Conservation (phyloP, 2,113 vertebrate species). For the Scatophagus argus region DNA sequence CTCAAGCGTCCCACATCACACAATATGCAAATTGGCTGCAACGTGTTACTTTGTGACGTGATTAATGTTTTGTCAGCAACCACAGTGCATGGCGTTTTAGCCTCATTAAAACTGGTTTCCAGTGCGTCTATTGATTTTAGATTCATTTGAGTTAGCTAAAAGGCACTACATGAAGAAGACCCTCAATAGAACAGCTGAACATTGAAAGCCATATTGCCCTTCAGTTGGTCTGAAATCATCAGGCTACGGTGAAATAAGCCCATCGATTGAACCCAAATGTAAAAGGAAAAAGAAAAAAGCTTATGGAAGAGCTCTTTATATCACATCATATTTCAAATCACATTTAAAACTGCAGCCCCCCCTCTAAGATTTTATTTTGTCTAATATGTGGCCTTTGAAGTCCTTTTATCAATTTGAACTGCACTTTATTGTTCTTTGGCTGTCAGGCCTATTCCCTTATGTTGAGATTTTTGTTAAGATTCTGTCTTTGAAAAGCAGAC, state of each 20-base stretch:
- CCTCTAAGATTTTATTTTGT: no score
- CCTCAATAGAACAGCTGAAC: neutral
- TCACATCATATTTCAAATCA: neutral
- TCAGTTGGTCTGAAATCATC: neutral
- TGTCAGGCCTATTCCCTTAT: neutral
- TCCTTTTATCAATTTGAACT: no score
- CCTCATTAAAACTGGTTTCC: slow-evolving; percentile 13
- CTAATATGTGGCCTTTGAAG: neutral
- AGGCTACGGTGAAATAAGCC: neutral
- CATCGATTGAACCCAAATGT: neutral
- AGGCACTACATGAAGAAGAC: neutral
- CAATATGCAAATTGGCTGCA: neutral
- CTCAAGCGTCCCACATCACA: neutral
- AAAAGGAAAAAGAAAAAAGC: neutral
- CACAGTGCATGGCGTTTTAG: neutral
- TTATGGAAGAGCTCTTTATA: neutral
- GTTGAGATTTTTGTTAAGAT: neutral
- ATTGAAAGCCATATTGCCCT: neutral
- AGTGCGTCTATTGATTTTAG: slow-evolving; percentile 1
- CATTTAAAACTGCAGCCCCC: neutral
- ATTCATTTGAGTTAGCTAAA: slow-evolving; percentile 10
- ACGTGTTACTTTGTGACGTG: neutral
- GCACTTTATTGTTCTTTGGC: neutral
- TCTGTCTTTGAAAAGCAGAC: neutral
- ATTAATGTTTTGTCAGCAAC: slow-evolving; percentile 1